Conservation (phyloP, 1,140 invertebrate genomes). For the Papilio dardanus region DNA sequence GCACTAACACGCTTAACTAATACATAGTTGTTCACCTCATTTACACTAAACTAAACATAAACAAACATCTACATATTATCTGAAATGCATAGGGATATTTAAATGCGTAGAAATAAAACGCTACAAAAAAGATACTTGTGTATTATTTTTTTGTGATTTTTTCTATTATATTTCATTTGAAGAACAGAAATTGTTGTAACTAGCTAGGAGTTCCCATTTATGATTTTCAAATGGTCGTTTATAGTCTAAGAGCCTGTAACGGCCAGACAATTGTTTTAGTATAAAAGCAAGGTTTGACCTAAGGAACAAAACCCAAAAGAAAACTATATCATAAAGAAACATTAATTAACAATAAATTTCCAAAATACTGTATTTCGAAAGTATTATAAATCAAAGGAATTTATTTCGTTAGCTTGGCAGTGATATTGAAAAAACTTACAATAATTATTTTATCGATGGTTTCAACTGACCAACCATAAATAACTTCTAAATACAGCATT, state of each 20-base stretch:
- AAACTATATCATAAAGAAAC: background rate
- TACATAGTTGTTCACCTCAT: background rate
- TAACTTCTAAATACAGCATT: background rate
- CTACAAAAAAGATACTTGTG: too few species aligned
- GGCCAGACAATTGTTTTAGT: too few species aligned
- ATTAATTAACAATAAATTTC: background rate
- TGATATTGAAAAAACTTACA: background rate
- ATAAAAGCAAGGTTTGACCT: too few species aligned
- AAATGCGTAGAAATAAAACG: background rate
- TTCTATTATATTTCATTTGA: too few species aligned
- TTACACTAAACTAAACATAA: slow-evolving; percentile 8
- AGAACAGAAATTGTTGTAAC: too few species aligned
- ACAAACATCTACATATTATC: slow-evolving; percentile 11
- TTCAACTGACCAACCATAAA: background rate
- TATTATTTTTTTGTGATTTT: too few species aligned
- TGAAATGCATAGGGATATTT: background rate
- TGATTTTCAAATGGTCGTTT: too few species aligned
- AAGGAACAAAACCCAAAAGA: background rate
- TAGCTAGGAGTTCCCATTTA: too few species aligned
- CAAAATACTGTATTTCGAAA: background rate
- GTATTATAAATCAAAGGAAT: background rate
- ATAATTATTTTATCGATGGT: background rate
- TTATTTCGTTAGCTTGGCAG: background rate
- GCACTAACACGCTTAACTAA: slow-evolving; percentile 11
- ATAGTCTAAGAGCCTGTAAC: too few species aligned